Evolutionary conservation across 2,113 vertebrate species (phyloP).

Genomic region (Rhabdomys dilectus): DNA sequence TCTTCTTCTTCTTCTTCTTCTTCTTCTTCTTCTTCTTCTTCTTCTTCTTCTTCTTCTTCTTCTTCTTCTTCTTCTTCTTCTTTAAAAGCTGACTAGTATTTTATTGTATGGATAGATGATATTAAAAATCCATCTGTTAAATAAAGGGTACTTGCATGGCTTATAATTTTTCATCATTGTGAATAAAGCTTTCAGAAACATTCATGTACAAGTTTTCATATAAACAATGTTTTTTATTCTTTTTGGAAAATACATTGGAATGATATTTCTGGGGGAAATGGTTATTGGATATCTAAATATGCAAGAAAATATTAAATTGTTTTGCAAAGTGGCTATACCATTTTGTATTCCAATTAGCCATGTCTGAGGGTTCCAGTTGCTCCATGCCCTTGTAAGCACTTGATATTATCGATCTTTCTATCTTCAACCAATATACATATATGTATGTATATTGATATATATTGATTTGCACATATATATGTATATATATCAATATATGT

Average conservation of each 20-base stretch:
- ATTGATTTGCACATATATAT: neutral
- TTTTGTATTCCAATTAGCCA: neutral
- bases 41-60: neutral
- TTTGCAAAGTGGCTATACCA: neutral
- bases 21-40: neutral
- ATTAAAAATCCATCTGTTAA: conserved; percentile 4
- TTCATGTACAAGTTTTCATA: neutral
- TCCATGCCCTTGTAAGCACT: neutral
- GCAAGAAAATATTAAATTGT: neutral
- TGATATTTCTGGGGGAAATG: neutral
- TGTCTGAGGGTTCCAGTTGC: neutral
- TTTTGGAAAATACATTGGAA: neutral
- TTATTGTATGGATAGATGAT: neutral
- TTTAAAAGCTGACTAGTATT: neutral
- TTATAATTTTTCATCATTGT: neutral
- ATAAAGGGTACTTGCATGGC: neutral
- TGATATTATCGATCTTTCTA: neutral
- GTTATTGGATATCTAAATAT: neutral
- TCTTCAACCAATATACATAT: too few relatives aligned
- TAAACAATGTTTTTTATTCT: neutral
- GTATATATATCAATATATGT: neutral
- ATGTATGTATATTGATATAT: too few relatives aligned
- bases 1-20: too few relatives aligned
- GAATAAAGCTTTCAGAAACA: neutral
- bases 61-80: too few relatives aligned